Conservation (phyloP, 2,797 vertebrate species). For the Brotula barbata region DNA sequence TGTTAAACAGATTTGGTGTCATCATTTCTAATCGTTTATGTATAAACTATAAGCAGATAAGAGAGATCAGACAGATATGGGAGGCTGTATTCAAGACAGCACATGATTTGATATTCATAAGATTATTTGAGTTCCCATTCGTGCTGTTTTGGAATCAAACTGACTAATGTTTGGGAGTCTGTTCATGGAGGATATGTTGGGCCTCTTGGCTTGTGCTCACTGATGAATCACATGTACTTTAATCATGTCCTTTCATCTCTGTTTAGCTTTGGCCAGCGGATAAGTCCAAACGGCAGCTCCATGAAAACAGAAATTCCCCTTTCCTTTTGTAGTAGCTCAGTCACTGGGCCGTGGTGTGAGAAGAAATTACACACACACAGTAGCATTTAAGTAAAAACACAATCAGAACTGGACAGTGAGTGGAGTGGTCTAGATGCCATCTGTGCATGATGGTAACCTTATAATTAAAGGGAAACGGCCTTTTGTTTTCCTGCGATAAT, state of each 20-base stretch:
- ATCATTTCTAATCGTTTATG: no score
- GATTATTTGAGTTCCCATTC: background rate
- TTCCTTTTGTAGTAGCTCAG: background rate
- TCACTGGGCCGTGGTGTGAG: background rate
- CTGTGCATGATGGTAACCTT: no score
- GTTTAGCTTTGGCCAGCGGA: constrained; percentile 54
- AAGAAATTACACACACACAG: no score
- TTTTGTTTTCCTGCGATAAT: no score
- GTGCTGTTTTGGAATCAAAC: background rate
- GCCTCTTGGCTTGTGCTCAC: constrained; percentile 13
- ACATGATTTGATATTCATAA: background rate
- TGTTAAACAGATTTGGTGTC: no score
- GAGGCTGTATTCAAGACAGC: background rate
- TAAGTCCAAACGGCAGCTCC: constrained; percentile 51
- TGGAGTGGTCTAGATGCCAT: no score
- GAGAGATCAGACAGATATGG: background rate
- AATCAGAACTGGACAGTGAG: no score
- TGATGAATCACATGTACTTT: constrained; percentile 22
- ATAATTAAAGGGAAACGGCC: no score
- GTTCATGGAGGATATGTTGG: constrained; percentile 11
- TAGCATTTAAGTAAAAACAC: no score
- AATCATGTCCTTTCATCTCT: background rate
- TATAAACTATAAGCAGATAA: no score
- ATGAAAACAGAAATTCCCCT: constrained; percentile 5
- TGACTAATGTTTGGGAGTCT: constrained; percentile 10